A percentile compares a stretch with the other conserved stretches of the same genome.
phyloP scores from a whole-genome alignment of 2,797 vertebrate species.

The Pipistrellus pipistrellus region DNA sequence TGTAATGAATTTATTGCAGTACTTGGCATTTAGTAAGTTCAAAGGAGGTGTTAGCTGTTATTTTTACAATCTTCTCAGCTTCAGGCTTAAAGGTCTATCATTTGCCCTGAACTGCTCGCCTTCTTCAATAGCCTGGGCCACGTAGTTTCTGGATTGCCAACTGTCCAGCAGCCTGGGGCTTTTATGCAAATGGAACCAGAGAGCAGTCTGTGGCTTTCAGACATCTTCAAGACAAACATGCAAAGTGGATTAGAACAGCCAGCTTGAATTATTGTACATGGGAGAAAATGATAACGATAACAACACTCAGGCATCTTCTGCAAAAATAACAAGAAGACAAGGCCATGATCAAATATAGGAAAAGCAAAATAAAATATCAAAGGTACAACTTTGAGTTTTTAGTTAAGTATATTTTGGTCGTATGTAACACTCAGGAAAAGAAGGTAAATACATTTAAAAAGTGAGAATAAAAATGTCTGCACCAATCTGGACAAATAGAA shows the following conservation, averaged over 20 bases:
- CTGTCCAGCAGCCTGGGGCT: neutral
- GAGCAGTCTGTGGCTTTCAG: neutral
- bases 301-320: neutral
- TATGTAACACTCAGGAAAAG: neutral
- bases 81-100: neutral
- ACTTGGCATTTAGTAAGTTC: neutral
- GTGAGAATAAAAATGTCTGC: neutral
- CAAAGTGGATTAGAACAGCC: neutral
- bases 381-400: conserved; percentile 26
- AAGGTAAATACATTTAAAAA: neutral
- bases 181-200: neutral
- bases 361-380: conserved; percentile 10
- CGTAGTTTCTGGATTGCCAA: neutral
- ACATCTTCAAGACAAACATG: neutral
- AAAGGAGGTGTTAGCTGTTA: neutral
- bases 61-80: neutral
- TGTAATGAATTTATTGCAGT: neutral
- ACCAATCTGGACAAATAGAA: neutral
- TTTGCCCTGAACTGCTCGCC: neutral
- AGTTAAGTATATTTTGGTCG: neutral
- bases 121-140: neutral
- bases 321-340: conserved; percentile 42
- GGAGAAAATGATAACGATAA: neutral
- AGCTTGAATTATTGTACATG: neutral
- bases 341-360: neutral